phyloP scores from a whole-genome alignment of 2,888 invertebrate genomes.

The Rhorus exstirpatorius region DNA sequence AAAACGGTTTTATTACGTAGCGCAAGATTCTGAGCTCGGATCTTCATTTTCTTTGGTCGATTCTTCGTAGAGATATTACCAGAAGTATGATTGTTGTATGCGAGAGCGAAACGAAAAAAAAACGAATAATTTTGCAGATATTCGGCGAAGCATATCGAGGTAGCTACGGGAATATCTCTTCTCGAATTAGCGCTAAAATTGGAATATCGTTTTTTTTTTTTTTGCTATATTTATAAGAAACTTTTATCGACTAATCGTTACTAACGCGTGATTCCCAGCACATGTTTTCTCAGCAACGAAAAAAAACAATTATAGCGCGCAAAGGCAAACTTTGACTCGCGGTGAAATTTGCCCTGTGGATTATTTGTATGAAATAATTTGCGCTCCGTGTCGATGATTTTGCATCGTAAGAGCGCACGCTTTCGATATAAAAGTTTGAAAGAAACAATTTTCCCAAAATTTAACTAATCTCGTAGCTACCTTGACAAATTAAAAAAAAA shows the following conservation, averaged over 20 bases:
- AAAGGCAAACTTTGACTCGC: too few species aligned
- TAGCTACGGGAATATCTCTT: neutral
- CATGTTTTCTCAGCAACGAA: too few species aligned
- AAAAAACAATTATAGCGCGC: neutral
- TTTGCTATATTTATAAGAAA: too few species aligned
- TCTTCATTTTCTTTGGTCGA: constrained; percentile 42
- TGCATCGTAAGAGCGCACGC: too few species aligned
- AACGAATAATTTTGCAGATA: constrained; percentile 3
- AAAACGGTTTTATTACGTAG: constrained; percentile 34
- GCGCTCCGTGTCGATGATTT: too few species aligned
- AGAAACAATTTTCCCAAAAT: neutral
- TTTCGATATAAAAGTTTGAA: too few species aligned
- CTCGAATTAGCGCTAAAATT: constrained; percentile 4
- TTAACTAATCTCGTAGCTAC: neutral
- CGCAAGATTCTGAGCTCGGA: constrained; percentile 40
- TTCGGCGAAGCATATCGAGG: neutral
- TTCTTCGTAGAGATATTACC: constrained; percentile 34
- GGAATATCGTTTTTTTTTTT: neutral
- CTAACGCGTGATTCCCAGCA: neutral
- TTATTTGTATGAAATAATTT: too few species aligned
- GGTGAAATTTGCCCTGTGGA: too few species aligned
- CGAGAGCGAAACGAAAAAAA: neutral
- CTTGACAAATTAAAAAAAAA: constrained; percentile 47
- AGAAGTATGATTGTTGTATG: neutral
- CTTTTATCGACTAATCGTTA: neutral